Base-by-base conservation (phyloP, 53 echinoderm and acorn worm genomes). In the Mesocentrotus franciscanus region DNA sequence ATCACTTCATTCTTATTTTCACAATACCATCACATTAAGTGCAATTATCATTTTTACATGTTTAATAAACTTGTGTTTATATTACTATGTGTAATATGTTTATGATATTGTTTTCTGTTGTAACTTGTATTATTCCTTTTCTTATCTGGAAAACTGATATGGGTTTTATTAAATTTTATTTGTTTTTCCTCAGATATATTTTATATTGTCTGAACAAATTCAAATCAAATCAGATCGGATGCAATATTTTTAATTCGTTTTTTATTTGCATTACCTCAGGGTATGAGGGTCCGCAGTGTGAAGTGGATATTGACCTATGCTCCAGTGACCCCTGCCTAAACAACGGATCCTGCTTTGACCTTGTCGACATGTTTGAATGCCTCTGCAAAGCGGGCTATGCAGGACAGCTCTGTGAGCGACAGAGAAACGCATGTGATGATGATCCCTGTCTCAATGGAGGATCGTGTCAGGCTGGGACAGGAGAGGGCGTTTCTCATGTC, bases 281-380 rank as follows among this genome's bases (percentile, higher is more conserved):
- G 17, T 96, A 93, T 34, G 57, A 58, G 74, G 97, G 97, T 56
- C 78, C 55, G 1, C 75, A 9, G 24, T 97, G 97, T 95, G 95
- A 97, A 49, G 92, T 78, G 59, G 95, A 96, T 61, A 61, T 95
- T 84, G 96, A 97, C 92, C 94, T 97, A 35, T 97, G 97, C 85
- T 85, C 74, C 78, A 94, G 94, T 26, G 90, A 96, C 90, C 96
- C 97, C 27, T 97, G 97, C 91, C 74, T 71, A 15, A 78, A 94
- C 71, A 58, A 78, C 27, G 97, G 96, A 39, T 34, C 94, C 4
- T 97, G 97, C 78, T 62, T 85, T 61, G 95, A 94, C 56, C 95
- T 94, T 32, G 89, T 26, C 9, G 66, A 94, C 87, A 68, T 9
- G 24, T 59, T 66, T 57, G 85, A 94, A 68, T 94, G 95, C 57